A percentile compares a stretch with the other conserved stretches of the same genome.
Evolutionary conservation across 2,113 vertebrate species (phyloP).

Genomic region (Apistogramma diplotaenia): DNA sequence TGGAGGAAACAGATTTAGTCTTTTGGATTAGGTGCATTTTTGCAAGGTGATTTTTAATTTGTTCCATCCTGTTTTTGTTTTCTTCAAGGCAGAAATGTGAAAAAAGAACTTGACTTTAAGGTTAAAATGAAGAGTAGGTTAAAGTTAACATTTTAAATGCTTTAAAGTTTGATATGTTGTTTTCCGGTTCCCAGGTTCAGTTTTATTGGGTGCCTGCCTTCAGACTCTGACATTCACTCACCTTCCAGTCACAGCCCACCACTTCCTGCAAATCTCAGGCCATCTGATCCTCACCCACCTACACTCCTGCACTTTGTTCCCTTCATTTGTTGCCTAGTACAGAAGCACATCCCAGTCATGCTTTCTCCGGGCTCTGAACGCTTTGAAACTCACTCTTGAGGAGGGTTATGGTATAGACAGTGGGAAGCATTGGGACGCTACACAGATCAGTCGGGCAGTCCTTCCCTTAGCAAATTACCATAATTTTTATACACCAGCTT

Average conservation of each 20-base stretch:
- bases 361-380: neutral
- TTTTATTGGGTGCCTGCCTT: neutral
- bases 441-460: neutral
- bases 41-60: conserved; percentile 11
- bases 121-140: neutral
- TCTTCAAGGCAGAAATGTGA: neutral
- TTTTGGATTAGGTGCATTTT: conserved; percentile 1
- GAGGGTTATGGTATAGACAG: neutral
- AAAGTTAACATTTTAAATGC: neutral
- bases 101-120: neutral
- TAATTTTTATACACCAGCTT: neutral
- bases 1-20: conserved; percentile 35
- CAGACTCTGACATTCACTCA: neutral
- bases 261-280: neutral
- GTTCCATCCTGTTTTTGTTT: neutral
- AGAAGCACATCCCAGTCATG: neutral
- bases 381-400: neutral
- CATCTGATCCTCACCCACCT: neutral
- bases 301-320: neutral
- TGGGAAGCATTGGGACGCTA: neutral
- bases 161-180: neutral
- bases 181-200: neutral
- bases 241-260: neutral
- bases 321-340: neutral
- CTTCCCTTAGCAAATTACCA: neutral